Evolutionary conservation across 2,888 invertebrate species (phyloP), one percentile per base, ranked within the genome.

Genomic region (Cantharis nigra): DNA sequence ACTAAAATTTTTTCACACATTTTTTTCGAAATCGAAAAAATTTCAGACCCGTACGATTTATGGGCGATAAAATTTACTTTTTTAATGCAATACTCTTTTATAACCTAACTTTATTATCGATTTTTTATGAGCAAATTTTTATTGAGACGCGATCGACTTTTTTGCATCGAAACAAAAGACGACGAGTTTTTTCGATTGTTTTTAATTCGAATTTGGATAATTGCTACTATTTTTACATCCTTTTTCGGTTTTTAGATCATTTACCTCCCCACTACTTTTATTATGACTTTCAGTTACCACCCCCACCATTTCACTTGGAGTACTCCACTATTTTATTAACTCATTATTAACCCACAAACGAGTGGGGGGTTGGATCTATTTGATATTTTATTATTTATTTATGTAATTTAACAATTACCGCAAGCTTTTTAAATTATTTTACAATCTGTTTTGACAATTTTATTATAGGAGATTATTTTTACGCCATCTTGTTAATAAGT

Each of bases 71-170:
- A 73, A 69, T 70, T 65, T 69, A 23, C 63, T 28, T 75, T 77
- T 78, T 80, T 77, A 65, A 63, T 16, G 18, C 49, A 49, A 69
- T 72, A 81, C 82, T 82, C 82, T 83, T 82, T 84, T 86, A 86
- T 88, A 88, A 88, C 88, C 88, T 86, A 85, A 88, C 87, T 87
- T 88, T 87, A 83, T 80, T 88, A 88, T 88, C 84, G 88, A 88
- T 88, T 88, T 87, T 86, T 86, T 84, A 80, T 26, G 7, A 10
- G 14, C 13, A 33, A 30, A 16, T 69, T 69, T 28, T 69, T 69
- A 69, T 26, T 18, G 49, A 7, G 49, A 49, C 49, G n/a, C n/a
- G 49, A 49, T 13, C 33, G 11, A 7, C n/a, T 63, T 63, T 63
- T 71, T 63, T 16, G 11, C 26, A 5, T 30, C 28, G 10, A 72